Evolutionary conservation across 2,797 vertebrate genomes (phyloP), one percentile per base, ranked within the genome.

Genomic region (Lutjanus argentimaculatus): DNA sequence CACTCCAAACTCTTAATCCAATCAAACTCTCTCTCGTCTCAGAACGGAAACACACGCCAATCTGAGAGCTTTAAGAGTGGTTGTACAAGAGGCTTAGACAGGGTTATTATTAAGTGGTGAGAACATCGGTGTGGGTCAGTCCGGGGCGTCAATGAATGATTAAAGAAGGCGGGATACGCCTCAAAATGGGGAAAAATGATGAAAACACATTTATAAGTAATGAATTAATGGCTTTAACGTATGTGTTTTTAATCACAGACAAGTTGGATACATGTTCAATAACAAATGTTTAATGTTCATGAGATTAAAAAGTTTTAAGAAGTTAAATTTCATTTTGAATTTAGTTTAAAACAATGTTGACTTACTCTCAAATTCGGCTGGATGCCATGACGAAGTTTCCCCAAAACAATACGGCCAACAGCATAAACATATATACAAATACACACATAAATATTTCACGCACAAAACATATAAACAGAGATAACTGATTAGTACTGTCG

Each of bases 311-410:
- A 46, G 21, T 36, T 36, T 36, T 36, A 36, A 6, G 30, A 36
- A 19, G 40, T n/a, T 14, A 7, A 12, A 22, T 17, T 57, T 13
- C 2, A 43, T 56, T 67, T 42, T 13, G 21, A 17, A 25, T 48
- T n/a, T 5, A 55, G 64, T n/a, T 17, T 1, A 61, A 58, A 76
- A 73, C 19, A 19, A 30, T 8, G 22, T 65, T 1, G 51, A 95
- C 93, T 95, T 94, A 94, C 94, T 92, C 68, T 94, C 92, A 83
- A 79, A 85, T 77, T 92, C 92, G 75, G 72, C 93, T 92, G 87
- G 86, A 79, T 43, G 77, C 72, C 89, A 56, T 30, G 80, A 63
- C 4, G 75, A 73, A 30, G 86, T 87, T 89, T 63, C 78, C 83
- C 75, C 75, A 77, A 75, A 88, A 85, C 80, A 87, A 85, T 12